Conservation (phyloP, 2,888 invertebrate genomes). For the Resseliella maxima region DNA sequence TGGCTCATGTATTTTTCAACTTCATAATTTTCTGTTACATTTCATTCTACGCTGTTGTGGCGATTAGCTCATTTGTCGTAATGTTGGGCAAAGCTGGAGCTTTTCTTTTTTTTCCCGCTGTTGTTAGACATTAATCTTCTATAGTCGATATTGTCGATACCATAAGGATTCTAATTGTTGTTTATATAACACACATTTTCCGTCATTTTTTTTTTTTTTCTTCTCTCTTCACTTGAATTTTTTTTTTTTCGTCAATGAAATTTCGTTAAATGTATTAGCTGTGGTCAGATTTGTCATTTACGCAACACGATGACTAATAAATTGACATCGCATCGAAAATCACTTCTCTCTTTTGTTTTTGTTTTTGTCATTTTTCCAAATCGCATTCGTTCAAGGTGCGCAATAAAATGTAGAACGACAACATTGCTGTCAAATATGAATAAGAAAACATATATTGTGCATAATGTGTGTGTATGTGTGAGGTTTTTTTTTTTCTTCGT, state of each 20-base stretch:
- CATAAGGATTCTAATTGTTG: slow-evolving; percentile 40
- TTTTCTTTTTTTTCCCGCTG: background rate
- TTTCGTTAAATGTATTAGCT: too few species aligned
- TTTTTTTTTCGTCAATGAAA: background rate
- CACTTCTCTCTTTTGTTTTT: too few species aligned
- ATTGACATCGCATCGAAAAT: background rate
- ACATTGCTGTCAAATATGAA: background rate
- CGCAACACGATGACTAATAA: slow-evolving; percentile 3
- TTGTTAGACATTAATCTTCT: background rate
- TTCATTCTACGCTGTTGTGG: background rate
- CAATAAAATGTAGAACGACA: background rate
- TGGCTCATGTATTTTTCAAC: background rate
- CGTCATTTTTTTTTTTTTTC: background rate
- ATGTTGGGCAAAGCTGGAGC: background rate
- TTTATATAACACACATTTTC: background rate
- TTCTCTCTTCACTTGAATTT: background rate
- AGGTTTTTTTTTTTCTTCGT: too few species aligned
- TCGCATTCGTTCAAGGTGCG: background rate
- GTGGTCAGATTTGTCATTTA: background rate
- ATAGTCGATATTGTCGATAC: background rate
- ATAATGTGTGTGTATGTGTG: background rate
- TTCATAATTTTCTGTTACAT: slow-evolving; percentile 17
- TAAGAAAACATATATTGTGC: background rate
- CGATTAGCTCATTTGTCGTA: background rate
- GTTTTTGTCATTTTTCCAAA: background rate